Evolutionary conservation across 2,888 invertebrate genomes (phyloP).

Genomic region (Dryomyza anilis): DNA sequence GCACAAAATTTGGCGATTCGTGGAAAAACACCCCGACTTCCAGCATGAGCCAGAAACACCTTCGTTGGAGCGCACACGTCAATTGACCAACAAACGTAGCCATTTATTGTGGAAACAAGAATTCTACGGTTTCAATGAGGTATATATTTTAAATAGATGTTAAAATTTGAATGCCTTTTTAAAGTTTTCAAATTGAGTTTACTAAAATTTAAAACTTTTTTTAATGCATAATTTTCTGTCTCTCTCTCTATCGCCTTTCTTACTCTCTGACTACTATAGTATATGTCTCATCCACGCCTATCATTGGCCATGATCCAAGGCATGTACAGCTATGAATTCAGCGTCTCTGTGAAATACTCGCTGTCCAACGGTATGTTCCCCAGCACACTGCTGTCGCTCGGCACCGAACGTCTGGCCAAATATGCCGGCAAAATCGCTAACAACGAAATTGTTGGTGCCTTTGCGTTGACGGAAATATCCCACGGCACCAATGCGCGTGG

Average conservation of each 20-base stretch:
- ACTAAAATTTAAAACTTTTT: background rate
- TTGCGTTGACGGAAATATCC: constrained; percentile 86
- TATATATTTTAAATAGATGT: too few species aligned
- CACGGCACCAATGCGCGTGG: constrained; percentile 91
- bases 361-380: constrained; percentile 72
- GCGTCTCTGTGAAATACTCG: constrained; percentile 70
- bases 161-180: too few species aligned
- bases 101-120: constrained; percentile 71
- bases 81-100: constrained; percentile 66
- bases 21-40: constrained; percentile 68
- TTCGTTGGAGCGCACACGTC: constrained; percentile 66
- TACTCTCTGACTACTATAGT: too few species aligned
- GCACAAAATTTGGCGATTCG: constrained; percentile 66
- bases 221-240: background rate
- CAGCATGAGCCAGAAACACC: constrained; percentile 62
- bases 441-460: constrained; percentile 70
- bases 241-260: background rate
- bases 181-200: background rate
- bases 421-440: constrained; percentile 59
- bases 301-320: constrained; percentile 64
- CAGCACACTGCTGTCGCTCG: constrained; percentile 69
- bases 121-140: constrained; percentile 59
- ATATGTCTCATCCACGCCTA: constrained; percentile 62
- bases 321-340: constrained; percentile 66
- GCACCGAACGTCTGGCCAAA: constrained; percentile 68